Evolutionary conservation across 2,888 invertebrate genomes (phyloP), one percentile per base, ranked within the genome.

Genomic region (Volucella bombylans): DNA sequence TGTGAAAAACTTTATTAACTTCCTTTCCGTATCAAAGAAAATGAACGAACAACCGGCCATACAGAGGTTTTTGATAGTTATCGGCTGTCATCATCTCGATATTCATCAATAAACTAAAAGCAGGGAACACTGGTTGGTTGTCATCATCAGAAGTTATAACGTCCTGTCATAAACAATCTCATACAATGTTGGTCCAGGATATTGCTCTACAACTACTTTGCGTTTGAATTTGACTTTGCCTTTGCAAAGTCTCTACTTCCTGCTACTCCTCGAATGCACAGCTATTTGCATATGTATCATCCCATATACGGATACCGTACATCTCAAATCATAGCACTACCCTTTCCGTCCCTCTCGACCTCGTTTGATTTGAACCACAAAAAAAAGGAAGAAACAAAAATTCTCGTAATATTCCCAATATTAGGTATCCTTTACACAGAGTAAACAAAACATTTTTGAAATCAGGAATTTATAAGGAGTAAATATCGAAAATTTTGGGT

Each of bases 391-490:
- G 61, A 45, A 73, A 59, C 61, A 45, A 67, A 55, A 31, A 62
- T 15, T 8, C 47, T 74, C 72, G 77, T 81, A 72, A 85, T 81
- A 85, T 81, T 77, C 76, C 72, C 81, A 77, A 85, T 85, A 85
- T 85, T 76, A 85, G 80, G 76, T 80, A 80, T 80, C 80, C 71
- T 81, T 81, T 72, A 38, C 72, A 39, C 14, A 85, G 41, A 68
- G 81, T 85, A 85, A 85, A 85, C 85, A 85, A 77, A 85, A 81
- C 81, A 81, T 68, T 81, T 83, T 85, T 85, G 85, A 85, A 85
- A 81, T 76, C 80, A 85, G 68, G 71, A 85, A 76, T 85, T 77
- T 68, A 81, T 68, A 77, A 80, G 83, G 80, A 85, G 80, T 67
- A 85, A 85, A 85, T 85, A 85, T 85, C 81, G 81, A 72, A 76